Evolutionary conservation across 2,888 invertebrate species (phyloP).

Genomic region (Ophioninae sp.): DNA sequence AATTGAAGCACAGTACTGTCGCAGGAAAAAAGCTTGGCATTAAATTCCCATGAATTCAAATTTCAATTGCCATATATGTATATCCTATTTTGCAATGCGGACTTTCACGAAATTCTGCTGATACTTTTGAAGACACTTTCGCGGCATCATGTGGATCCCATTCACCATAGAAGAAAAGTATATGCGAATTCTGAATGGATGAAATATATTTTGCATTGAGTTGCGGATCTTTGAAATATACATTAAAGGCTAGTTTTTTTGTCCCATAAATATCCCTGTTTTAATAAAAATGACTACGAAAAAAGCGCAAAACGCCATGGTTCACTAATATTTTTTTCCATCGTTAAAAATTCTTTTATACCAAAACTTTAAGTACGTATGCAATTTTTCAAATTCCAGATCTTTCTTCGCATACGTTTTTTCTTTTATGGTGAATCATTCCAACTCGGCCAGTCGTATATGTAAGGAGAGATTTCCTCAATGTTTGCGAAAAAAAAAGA

Average conservation of each 20-base stretch:
- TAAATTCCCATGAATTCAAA: slow-evolving; percentile 59
- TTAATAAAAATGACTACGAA: neutral
- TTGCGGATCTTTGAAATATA: neutral
- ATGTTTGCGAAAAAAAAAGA: slow-evolving; percentile 58
- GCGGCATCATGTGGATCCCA: neutral
- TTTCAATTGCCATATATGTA: slow-evolving; percentile 42
- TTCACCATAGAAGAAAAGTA: slow-evolving; percentile 3
- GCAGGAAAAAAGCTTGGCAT: slow-evolving; percentile 48
- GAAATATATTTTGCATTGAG: neutral
- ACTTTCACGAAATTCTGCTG: slow-evolving; percentile 25
- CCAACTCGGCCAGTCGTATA: neutral
- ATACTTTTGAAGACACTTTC: slow-evolving; percentile 47
- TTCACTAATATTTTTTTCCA: neutral
- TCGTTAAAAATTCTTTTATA: neutral
- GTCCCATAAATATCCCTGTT: neutral
- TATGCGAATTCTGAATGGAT: neutral
- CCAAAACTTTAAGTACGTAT: too few species aligned
- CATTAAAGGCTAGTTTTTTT: neutral
- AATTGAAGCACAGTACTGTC: slow-evolving; percentile 26
- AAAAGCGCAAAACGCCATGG: neutral
- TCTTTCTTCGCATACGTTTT: neutral
- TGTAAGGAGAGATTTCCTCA: neutral
- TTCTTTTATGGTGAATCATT: neutral
- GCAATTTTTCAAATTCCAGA: too few species aligned
- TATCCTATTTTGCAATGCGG: slow-evolving; percentile 22